Evolutionary conservation across 1,140 invertebrate genomes (phyloP), one percentile per base, ranked within the genome.

Genomic region (Pogonomyrmex californicus): DNA sequence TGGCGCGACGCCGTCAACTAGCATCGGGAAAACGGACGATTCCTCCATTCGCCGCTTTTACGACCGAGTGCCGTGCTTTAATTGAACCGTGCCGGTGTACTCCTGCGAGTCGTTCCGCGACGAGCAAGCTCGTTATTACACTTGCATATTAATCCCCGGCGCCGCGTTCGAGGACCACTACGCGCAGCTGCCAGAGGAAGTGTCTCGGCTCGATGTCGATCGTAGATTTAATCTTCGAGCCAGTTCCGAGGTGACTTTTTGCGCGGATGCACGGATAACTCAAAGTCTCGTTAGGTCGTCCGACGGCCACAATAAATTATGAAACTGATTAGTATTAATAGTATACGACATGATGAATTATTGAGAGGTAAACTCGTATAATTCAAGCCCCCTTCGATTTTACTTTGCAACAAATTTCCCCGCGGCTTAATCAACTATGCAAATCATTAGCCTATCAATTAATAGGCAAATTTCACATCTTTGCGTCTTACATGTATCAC

Each of bases 11-110:
- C 33, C 36, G 30, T 23, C 41, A 71, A 30, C 49, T 65, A 49
- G n/a, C 38, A 33, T 51, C 30, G 62, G 23, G 38, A 82, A 23
- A 71, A 82, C 41, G 30, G 66, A 44, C 49, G 78, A 73, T 71
- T 85, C 58, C 63, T 87, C 63, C 76, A 76, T 87, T 73, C 71
- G n/a, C 23, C 68, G 63, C 85, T 88, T 87, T 65, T 66, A 66
- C 47, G 56, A 4, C 7, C 6, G 23, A 33, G 4, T 3, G 44
- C 56, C n/a, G 41, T 38, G 51, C 36, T 71, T 58, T 82, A 82
- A 82, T 82, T 82, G 66, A 82, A 82, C 51, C 66, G 41, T 82
- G 68, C 23, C 51, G 51, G 47, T 33, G 14, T 23, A 23, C 0
- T 23, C 10, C 36, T 63, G n/a, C 36, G 63, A 66, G 9, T 77